Percentiles rank a stretch among this genome's conserved stretches.
These are phyloP conservation scores for Contarinia nasturtii DNA, from an alignment of 1,140 invertebrate species.

Conservation along the genomic window DNA sequence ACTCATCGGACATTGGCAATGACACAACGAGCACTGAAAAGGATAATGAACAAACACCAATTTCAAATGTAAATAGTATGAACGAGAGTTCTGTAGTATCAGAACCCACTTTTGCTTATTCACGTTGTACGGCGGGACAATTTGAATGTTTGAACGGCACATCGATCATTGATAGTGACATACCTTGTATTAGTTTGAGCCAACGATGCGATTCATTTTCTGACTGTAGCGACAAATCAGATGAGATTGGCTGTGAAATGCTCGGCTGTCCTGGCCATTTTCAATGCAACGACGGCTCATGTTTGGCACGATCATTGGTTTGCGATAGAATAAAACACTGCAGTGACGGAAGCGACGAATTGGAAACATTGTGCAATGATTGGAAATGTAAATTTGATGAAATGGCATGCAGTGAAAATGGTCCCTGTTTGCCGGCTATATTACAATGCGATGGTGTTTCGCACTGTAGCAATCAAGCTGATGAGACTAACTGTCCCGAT, in stretches of 20 bases:
- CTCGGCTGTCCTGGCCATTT: constrained; percentile 38
- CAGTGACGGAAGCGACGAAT: constrained; percentile 49
- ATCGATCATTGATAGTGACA: constrained; percentile 28
- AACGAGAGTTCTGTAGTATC: background rate
- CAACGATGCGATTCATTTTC: constrained; percentile 38
- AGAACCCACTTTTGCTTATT: constrained; percentile 7
- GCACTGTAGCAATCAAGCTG: constrained; percentile 42
- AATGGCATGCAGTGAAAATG: constrained; percentile 26
- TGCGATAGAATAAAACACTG: constrained; percentile 52
- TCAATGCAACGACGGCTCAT: constrained; percentile 47
- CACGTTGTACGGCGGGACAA: constrained; percentile 34
- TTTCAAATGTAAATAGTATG: background rate
- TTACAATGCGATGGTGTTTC: constrained; percentile 44
- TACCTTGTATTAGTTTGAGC: constrained; percentile 31
- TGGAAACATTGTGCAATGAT: constrained; percentile 18
- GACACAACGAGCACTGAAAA: background rate
- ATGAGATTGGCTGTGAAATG: constrained; percentile 36
- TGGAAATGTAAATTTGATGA: constrained; percentile 39
- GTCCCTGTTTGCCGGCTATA: constrained; percentile 32
- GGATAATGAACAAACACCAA: background rate
- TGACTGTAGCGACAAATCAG: constrained; percentile 42
- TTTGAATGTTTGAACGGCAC: constrained; percentile 41
- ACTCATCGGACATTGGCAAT: background rate
- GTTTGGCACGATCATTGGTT: constrained; percentile 44
- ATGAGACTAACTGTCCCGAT: constrained; percentile 38